phyloP scores from a whole-genome alignment of 1,140 invertebrate species.

The Saccostrea echinata region DNA sequence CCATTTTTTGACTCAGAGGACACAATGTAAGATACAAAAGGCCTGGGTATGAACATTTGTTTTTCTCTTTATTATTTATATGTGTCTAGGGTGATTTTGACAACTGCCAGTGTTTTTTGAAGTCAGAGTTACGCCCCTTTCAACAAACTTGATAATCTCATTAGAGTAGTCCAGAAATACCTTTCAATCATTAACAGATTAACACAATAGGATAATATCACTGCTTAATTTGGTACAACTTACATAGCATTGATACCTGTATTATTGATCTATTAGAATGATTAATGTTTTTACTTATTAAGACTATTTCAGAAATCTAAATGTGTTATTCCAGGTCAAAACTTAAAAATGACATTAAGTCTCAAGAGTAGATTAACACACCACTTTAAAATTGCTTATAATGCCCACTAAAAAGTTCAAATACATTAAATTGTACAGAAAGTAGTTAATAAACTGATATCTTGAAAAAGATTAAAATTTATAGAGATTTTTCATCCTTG shows the following conservation, averaged over 20 bases:
- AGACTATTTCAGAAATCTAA: background rate
- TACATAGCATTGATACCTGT: too few species aligned
- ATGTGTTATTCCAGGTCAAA: background rate
- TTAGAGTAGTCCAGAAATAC: background rate
- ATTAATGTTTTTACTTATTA: background rate
- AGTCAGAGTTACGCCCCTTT: background rate
- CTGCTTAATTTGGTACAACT: background rate
- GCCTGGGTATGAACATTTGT: background rate
- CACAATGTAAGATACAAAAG: background rate
- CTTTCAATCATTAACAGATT: slow-evolving; percentile 11
- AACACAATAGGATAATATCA: slow-evolving; percentile 4
- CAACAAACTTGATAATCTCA: background rate
- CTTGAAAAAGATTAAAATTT: too few species aligned
- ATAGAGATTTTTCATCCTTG: too few species aligned
- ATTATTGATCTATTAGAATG: background rate
- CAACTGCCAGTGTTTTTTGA: background rate
- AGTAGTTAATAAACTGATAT: too few species aligned
- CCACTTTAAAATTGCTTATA: background rate
- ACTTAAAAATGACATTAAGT: background rate
- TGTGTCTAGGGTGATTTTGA: background rate
- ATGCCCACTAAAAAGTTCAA: too few species aligned
- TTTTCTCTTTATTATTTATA: background rate
- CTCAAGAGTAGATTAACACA: background rate
- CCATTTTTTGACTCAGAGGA: background rate
- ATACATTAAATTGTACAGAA: too few species aligned